Evolutionary conservation across 2,113 vertebrate species (phyloP).

Genomic region (Thamnophis sirtalis): DNA sequence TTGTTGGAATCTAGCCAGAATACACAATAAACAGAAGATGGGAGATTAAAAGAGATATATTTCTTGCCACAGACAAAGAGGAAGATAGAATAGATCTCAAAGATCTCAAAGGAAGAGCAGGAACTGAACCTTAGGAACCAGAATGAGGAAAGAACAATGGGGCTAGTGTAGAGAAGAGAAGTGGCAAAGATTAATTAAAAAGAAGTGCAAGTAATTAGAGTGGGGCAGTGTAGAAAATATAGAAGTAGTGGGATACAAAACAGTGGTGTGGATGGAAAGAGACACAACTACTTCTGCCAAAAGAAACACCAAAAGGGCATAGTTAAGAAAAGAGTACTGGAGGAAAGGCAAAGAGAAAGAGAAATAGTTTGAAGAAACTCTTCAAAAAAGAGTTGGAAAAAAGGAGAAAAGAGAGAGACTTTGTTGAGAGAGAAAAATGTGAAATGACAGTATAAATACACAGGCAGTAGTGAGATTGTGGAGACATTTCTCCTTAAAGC

Average conservation of each 20-base stretch:
- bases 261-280: not conserved
- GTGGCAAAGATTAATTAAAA: not conserved
- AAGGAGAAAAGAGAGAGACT: not conserved
- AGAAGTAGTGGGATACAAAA: not conserved
- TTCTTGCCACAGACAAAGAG: not conserved
- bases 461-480: not conserved
- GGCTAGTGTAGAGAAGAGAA: not conserved
- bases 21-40: not conserved
- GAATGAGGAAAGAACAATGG: not conserved
- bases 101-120: not conserved
- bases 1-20: not conserved
- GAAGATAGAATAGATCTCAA: not conserved
- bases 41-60: not conserved
- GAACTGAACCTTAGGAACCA: not conserved
- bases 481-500: not conserved
- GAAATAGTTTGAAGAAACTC: not conserved
- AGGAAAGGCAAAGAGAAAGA: not conserved
- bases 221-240: not conserved
- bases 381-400: not conserved
- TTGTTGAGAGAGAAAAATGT: not conserved
- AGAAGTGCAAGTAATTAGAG: not conserved
- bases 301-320: not conserved
- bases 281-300: not conserved
- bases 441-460: not conserved
- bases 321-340: not conserved